Evolutionary conservation across 2,113 vertebrate species (phyloP).

Genomic region (Xerus inauris): DNA sequence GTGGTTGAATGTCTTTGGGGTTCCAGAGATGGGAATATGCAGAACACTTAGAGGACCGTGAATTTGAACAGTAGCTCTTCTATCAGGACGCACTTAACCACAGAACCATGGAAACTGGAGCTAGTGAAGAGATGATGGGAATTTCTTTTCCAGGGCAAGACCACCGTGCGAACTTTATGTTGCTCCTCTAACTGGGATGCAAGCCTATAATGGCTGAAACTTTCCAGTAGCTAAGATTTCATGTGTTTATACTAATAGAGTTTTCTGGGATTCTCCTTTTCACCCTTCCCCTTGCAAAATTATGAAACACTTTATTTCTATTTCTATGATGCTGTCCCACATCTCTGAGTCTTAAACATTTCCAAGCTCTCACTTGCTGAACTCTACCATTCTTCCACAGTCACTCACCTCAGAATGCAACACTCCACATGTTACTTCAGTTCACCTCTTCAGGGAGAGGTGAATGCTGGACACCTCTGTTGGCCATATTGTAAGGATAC

Average conservation of each 20-base stretch:
- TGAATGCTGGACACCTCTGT: not conserved
- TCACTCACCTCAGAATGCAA: not conserved
- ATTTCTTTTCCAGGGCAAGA: not conserved
- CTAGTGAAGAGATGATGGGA: not conserved
- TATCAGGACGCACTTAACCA: not conserved
- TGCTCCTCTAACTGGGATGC: too few relatives aligned
- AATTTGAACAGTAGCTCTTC: not conserved
- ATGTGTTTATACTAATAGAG: too few relatives aligned
- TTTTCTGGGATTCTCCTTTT: not conserved
- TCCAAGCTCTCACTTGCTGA: not conserved
- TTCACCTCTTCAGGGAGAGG: not conserved
- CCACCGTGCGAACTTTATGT: not conserved
- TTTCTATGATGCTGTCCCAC: fast-evolving
- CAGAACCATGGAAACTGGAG: not conserved
- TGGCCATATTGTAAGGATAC: not conserved
- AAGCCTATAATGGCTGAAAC: not conserved
- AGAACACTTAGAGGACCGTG: not conserved
- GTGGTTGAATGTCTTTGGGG: not conserved
- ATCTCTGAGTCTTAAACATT: not conserved
- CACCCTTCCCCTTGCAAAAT: not conserved
- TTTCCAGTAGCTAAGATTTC: not conserved
- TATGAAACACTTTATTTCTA: not conserved
- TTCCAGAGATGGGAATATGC: not conserved
- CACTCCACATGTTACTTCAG: not conserved
- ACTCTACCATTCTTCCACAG: too few relatives aligned